phyloP scores from a whole-genome alignment of 2,797 vertebrate species.

The Spheniscus humboldti region DNA sequence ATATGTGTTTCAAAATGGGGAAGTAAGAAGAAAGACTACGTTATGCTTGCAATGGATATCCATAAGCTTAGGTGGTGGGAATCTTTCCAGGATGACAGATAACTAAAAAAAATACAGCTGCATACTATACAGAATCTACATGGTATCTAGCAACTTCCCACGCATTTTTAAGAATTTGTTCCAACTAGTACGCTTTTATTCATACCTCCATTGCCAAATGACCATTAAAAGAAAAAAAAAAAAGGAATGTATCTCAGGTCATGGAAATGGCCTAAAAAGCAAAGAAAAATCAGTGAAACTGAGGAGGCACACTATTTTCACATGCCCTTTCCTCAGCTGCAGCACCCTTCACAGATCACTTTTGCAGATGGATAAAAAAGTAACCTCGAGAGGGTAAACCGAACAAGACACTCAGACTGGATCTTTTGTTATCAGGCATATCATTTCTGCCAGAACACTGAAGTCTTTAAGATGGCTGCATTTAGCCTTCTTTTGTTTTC shows the following conservation, averaged over 20 bases:
- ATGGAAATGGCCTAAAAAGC: background rate
- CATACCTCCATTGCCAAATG: background rate
- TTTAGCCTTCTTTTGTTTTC: slow-evolving; percentile 8
- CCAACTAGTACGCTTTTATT: background rate
- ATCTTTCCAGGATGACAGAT: background rate
- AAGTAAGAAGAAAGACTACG: background rate
- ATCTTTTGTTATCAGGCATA: background rate
- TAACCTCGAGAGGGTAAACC: background rate
- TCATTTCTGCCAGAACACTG: background rate
- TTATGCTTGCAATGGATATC: background rate
- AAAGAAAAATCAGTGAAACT: background rate
- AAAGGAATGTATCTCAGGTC: background rate
- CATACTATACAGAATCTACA: background rate
- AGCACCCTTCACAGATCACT: background rate
- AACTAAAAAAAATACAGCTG: background rate
- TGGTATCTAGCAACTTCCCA: background rate
- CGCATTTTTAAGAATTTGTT: background rate
- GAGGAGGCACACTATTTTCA: background rate
- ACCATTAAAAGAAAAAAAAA: background rate
- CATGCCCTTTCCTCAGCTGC: background rate
- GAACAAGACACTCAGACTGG: background rate
- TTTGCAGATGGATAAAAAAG: background rate
- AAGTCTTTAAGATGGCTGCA: slow-evolving; percentile 1
- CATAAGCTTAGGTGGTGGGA: background rate
- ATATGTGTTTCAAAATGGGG: slow-evolving; percentile 13